Conservation (phyloP, 2,113 vertebrate genomes). For the Burhinus bistriatus region DNA sequence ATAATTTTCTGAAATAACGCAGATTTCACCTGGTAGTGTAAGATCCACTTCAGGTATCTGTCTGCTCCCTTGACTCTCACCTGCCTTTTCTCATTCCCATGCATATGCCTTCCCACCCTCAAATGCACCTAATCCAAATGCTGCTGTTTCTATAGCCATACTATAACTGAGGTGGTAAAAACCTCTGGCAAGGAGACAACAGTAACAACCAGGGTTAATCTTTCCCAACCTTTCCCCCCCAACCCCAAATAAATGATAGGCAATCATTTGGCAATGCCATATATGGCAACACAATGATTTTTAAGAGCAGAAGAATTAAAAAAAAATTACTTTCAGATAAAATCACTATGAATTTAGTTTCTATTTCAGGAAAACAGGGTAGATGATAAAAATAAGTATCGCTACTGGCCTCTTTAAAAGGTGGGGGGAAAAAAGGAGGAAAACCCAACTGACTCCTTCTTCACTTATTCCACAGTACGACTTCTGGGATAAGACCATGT, state of each 20-base stretch:
- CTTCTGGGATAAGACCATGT: background rate
- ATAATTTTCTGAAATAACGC: background rate
- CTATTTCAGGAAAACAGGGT: background rate
- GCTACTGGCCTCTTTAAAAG: background rate
- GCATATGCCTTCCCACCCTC: background rate
- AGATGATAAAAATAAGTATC: background rate
- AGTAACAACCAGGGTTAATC: background rate
- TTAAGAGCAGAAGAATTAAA: background rate
- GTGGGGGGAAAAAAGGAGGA: rapidly evolving
- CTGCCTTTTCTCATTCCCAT: background rate
- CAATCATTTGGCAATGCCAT: background rate
- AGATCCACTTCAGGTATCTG: background rate
- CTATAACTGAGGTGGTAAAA: background rate
- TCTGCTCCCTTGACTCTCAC: background rate
- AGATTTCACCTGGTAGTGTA: background rate
- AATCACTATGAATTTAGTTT: background rate
- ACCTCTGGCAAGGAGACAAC: background rate
- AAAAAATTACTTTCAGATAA: background rate
- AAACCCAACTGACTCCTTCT: background rate
- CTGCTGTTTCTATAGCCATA: background rate
- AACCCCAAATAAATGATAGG: background rate
- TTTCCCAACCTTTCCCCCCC: background rate
- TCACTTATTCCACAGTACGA: background rate
- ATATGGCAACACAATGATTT: background rate
- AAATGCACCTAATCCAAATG: background rate